Evolutionary conservation across 2,113 vertebrate genomes (phyloP), one percentile per base, ranked within the genome.

Genomic region (Benitochromis conjunctus): DNA sequence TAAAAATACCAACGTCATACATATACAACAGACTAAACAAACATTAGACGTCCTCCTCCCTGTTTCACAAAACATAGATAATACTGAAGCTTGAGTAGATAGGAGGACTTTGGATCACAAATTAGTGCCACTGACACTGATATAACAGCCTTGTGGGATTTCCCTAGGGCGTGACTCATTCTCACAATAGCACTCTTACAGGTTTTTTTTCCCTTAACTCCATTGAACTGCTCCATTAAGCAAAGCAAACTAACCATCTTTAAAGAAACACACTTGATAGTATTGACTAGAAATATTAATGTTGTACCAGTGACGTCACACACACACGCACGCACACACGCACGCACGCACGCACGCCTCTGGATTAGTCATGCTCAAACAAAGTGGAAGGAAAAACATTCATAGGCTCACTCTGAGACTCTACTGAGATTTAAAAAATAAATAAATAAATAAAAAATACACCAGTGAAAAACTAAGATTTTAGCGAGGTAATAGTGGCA

Each of bases 161-260:
- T 91, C 82, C 79, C 82, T 14, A 43, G 26, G 80, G 38, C 80
- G 38, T 84, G 87, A 90, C 41, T 94, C 89, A 88, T 57, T 85
- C 66, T 86, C 81, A 88, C 74, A 90, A 84, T 41, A 83, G 83
- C 54, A 34, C 13, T 24, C 7, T 53, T 89, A 71, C 57, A 82
- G 78, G 77, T 82, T 36, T 77, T n/a, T 21, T 16, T 18, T 51
- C 29, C 21, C 18, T 31, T 80, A 62, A 48, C 12, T 43, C 55
- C 56, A 3, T n/a, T 21, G 9, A 71, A 84, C 0, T 16, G 24
- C 48, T 60, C 71, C 38, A 58, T 69, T 58, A 81, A 64, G 56
- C 36, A 82, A 79, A 82, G 34, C 77, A 62, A 48, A 60, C 86
- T 60, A 76, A 24, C 51, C 53, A 66, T 51, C 6, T 64, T 76